Base-by-base conservation (phyloP, 2,888 invertebrate species). In the Himalopsyche japonica region DNA sequence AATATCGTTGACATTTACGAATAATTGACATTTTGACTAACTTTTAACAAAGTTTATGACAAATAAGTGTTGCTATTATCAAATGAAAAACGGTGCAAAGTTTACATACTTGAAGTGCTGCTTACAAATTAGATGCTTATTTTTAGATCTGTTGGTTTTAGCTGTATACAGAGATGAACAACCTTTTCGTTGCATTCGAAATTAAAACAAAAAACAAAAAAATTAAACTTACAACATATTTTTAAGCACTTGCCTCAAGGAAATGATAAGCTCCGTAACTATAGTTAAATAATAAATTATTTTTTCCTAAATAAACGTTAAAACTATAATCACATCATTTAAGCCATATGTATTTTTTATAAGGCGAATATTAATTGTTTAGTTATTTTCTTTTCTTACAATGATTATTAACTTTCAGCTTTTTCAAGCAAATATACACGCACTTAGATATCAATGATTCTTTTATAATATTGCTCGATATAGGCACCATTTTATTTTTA, bases 281-380 rank as follows among this genome's bases (percentile, higher is more conserved):
- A 76, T 76, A 8, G 30, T 76, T 76, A 57, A 34, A 78, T 37
- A 78, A 78, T 37, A 78, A 78, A 24, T 37, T 37, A 37, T 34
- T 37, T 78, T 78, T 78, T 78, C 78, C 8, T 78, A 24, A 78
- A 78, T 34, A 3, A 32, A 76, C 27, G 43, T 77, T 81, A 81
- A 77, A 77, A 82, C 82, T 82, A 82, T 37, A 82, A 82, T 82
- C 82, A 82, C 82, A 82, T 49, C 30, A 47, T 76, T 30, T 77
- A 77, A 81, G 76, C 70, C 81, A 64, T 76, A 57, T 57, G 57
- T 70, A 70, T 27, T 20, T 76, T 15, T 76, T 76, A 76, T 81
- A 81, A 81, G 81, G 76, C 81, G 43, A 30, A 57, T 57, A 43
- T 43, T 43, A 43, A 43, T 43, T 43, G 43, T 43, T 57, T 57